Conservation (phyloP, 2,888 invertebrate genomes). For the Camponotus fellah region DNA sequence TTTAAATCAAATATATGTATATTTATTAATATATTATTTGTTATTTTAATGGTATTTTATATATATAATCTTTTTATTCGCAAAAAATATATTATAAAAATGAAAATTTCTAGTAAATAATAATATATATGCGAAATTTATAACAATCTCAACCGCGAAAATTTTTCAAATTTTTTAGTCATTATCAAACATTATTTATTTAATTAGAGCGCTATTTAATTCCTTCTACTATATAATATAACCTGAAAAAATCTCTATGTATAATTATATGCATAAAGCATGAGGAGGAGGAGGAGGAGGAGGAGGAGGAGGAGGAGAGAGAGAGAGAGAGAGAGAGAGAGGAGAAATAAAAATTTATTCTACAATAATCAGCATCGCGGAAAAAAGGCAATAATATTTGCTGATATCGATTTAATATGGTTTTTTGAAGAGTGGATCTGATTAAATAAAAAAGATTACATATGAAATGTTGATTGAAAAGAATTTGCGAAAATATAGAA, state of each 20-base stretch:
- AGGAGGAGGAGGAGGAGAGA: no score
- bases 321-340: no score
- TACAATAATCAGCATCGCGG: no score
- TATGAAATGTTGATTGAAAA: neutral
- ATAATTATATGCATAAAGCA: no score
- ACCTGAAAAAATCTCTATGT: no score
- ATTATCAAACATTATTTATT: neutral
- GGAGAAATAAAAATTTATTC: no score
- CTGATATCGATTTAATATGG: no score
- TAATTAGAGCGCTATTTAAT: neutral
- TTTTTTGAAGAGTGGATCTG: no score
- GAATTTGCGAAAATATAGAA: conserved; percentile 6
- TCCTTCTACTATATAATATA: no score
- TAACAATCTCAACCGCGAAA: neutral
- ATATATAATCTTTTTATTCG: neutral
- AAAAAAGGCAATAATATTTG: no score
- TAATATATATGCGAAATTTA: neutral
- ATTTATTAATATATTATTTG: neutral
- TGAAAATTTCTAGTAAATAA: neutral
- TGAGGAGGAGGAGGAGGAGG: no score
- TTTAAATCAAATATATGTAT: neutral
- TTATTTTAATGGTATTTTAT: no score
- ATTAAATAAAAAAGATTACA: neutral
- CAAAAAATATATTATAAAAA: neutral
- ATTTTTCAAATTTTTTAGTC: neutral